phyloP scores from a whole-genome alignment of 2,888 invertebrate genomes.

The Cecidostiba fungosa region DNA sequence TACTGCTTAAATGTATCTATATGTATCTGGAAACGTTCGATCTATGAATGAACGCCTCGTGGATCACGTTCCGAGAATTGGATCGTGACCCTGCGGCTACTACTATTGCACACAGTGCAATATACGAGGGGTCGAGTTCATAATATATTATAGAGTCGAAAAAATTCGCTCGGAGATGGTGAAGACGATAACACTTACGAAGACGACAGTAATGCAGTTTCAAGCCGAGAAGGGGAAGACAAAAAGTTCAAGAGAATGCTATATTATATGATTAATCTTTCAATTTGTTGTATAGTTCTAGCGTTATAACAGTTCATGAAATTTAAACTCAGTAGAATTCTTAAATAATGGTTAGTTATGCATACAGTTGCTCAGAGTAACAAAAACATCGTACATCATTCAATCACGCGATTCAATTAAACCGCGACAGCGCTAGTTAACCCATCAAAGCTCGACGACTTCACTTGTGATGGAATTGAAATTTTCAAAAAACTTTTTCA shows the following conservation, averaged over 20 bases:
- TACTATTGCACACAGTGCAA: background rate
- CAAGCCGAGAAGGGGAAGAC: background rate
- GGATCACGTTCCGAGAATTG: slow-evolving; percentile 30
- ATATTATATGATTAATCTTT: background rate
- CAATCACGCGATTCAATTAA: background rate
- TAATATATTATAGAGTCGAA: background rate
- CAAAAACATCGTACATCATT: background rate
- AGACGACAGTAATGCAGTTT: background rate
- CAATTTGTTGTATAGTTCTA: no score
- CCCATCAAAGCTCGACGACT: background rate
- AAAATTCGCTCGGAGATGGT: background rate
- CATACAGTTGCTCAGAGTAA: background rate
- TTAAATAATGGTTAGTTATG: no score
- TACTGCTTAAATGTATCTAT: background rate
- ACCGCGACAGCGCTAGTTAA: background rate
- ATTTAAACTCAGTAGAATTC: no score
- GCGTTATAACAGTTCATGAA: no score
- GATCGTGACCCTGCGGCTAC: slow-evolving; percentile 44
- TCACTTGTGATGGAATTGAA: slow-evolving; percentile 30
- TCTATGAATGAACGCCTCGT: slow-evolving; percentile 18
- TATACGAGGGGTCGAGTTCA: background rate
- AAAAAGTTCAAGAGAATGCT: background rate
- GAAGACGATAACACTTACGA: background rate
- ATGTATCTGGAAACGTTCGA: background rate
- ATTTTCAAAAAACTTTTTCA: slow-evolving; percentile 26